These are phyloP conservation scores for Amaurobius ferox DNA, from an alignment of 2,888 invertebrate genomes.

Conservation along the genomic window DNA sequence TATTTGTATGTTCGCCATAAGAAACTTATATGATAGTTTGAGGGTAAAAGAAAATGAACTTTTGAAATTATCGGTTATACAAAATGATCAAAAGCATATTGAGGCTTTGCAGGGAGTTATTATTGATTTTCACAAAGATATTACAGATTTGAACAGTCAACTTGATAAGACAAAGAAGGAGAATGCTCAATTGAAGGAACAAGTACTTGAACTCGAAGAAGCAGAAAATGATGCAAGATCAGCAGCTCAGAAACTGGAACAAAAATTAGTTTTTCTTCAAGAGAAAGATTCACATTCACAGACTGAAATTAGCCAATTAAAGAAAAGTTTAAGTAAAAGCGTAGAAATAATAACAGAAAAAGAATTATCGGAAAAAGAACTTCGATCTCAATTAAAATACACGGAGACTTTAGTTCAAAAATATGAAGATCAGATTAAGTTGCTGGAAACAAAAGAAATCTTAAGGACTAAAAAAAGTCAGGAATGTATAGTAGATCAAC, in stretches of 20 bases:
- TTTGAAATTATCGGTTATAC: conserved; percentile 40
- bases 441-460: conserved; percentile 51
- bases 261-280: conserved; percentile 62
- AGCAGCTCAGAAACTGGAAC: conserved; percentile 80
- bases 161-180: conserved; percentile 52
- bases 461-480: not conserved
- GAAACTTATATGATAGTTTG: conserved; percentile 45
- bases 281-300: conserved; percentile 67
- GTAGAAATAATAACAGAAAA: conserved; percentile 26
- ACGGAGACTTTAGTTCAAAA: conserved; percentile 66
- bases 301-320: conserved; percentile 51
- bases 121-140: conserved; percentile 77
- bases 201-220: conserved; percentile 86
- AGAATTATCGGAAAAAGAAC: conserved; percentile 51
- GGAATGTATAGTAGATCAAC: conserved; percentile 26
- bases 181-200: conserved; percentile 80
- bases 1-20: conserved; percentile 57
- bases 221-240: conserved; percentile 86
- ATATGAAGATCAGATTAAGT: conserved; percentile 68
- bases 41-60: conserved; percentile 62
- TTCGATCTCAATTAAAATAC: conserved; percentile 61
- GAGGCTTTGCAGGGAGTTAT: conserved; percentile 45
- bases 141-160: conserved; percentile 80
- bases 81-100: conserved; percentile 56
- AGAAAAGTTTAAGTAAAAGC: conserved; percentile 35